Conservation (phyloP, 2,888 invertebrate genomes). For the Lycia hirtaria region DNA sequence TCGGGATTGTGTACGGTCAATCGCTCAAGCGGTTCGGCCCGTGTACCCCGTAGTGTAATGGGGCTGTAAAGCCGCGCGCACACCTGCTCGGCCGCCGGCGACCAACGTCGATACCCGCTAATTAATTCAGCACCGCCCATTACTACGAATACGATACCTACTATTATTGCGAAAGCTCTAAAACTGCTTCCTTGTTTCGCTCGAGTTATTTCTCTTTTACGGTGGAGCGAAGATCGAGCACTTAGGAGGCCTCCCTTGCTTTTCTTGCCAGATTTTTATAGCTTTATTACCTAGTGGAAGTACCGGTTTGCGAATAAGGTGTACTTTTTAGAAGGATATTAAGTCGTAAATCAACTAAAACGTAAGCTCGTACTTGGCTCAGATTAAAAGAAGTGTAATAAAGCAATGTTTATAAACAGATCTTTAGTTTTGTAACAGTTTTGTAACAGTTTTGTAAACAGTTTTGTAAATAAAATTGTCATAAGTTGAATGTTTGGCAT, state of each 20-base stretch:
- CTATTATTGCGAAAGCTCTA: constrained; percentile 60
- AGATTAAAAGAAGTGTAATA: constrained; percentile 18
- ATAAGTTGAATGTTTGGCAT: constrained; percentile 58
- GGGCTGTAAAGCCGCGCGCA: constrained; percentile 70
- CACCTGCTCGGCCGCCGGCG: constrained; percentile 63
- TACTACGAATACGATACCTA: constrained; percentile 67
- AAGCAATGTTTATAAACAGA: constrained; percentile 17
- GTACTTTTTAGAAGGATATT: constrained; percentile 35
- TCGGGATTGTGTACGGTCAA: constrained; percentile 59
- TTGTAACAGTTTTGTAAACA: too few relatives aligned
- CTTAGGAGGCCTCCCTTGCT: constrained; percentile 49
- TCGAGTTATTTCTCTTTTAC: constrained; percentile 59
- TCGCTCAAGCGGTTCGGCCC: constrained; percentile 65
- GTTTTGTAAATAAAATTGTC: constrained; percentile 36
- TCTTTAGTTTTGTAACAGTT: too few relatives aligned
- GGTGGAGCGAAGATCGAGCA: constrained; percentile 51
- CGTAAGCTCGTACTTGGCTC: constrained; percentile 18
- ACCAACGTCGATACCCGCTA: constrained; percentile 61
- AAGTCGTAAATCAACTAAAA: constrained; percentile 33
- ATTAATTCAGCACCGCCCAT: constrained; percentile 76
- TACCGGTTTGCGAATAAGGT: constrained; percentile 33
- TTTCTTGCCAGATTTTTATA: constrained; percentile 44
- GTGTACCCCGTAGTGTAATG: constrained; percentile 66
- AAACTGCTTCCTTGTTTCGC: constrained; percentile 58
- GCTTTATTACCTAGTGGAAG: constrained; percentile 42